These are phyloP conservation scores for Drosophila limbata DNA, from an alignment of 2,888 invertebrate genomes.

Conservation along the genomic window DNA sequence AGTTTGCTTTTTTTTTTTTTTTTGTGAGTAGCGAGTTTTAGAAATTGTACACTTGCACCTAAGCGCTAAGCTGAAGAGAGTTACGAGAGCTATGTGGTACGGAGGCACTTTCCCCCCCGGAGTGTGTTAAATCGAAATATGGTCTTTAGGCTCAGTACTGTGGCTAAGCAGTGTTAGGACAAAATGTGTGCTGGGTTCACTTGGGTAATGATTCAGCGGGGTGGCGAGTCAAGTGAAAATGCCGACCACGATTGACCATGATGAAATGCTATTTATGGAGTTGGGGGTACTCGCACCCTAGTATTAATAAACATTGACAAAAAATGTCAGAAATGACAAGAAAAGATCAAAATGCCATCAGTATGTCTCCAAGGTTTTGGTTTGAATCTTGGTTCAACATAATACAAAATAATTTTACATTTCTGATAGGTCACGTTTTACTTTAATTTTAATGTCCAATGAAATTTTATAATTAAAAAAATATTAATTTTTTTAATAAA, in stretches of 20 bases:
- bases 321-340: constrained; percentile 37
- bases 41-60: constrained; percentile 36
- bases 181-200: constrained; percentile 34
- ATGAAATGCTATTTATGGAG: constrained; percentile 2
- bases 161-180: constrained; percentile 26
- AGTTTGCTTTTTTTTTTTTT: constrained; percentile 7
- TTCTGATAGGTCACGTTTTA: too few species aligned
- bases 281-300: neutral
- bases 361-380: too few species aligned
- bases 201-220: constrained; percentile 30
- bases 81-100: constrained; percentile 21
- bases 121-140: constrained; percentile 62
- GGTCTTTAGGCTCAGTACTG: constrained; percentile 47
- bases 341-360: constrained; percentile 13
- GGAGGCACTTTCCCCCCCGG: constrained; percentile 37
- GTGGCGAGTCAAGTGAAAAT: constrained; percentile 32
- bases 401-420: too few species aligned
- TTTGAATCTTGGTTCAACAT: too few species aligned
- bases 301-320: constrained; percentile 57
- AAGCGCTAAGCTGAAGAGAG: constrained; percentile 46
- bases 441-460: too few species aligned
- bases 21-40: constrained; percentile 20
- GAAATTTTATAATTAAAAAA: too few species aligned
- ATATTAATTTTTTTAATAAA: neutral
- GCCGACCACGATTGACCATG: constrained; percentile 42